Conservation (phyloP, 2,797 vertebrate genomes). For the Aphelocoma californica region DNA sequence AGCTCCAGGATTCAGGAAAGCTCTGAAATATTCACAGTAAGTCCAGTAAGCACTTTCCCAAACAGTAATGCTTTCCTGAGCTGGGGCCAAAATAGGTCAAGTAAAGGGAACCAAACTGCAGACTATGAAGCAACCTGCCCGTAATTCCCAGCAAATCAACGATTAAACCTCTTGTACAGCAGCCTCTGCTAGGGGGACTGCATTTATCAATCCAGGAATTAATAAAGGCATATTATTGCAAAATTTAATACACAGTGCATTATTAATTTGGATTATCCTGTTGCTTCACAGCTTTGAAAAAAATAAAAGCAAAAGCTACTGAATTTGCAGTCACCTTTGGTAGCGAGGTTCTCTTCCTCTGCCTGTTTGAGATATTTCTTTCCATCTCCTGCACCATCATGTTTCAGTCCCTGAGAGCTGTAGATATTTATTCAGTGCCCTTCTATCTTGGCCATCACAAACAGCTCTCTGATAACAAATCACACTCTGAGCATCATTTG, state of each 20-base stretch:
- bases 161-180: background rate
- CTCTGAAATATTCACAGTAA: background rate
- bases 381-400: background rate
- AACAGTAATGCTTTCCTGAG: background rate
- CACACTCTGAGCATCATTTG: conserved; percentile 22
- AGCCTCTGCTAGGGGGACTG: background rate
- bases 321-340: conserved; percentile 47
- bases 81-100: background rate
- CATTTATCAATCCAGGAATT: conserved; percentile 42
- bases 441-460: conserved; percentile 54
- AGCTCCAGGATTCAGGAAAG: background rate
- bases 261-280: conserved; percentile 47
- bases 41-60: background rate
- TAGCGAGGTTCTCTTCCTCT: conserved; percentile 6
- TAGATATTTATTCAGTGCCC: conserved; percentile 52
- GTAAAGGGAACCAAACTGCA: background rate
- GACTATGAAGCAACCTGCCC: background rate
- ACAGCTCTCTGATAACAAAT: conserved; percentile 66
- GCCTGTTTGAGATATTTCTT: conserved; percentile 62
- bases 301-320: conserved; percentile 11
- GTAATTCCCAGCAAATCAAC: background rate
- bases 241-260: background rate
- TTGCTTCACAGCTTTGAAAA: conserved; percentile 37
- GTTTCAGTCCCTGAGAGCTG: conserved; percentile 48
- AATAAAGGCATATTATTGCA: conserved; percentile 7